These are phyloP conservation scores for Euthynnus affinis DNA, from an alignment of 2,797 vertebrate species.

Conservation along the genomic window DNA sequence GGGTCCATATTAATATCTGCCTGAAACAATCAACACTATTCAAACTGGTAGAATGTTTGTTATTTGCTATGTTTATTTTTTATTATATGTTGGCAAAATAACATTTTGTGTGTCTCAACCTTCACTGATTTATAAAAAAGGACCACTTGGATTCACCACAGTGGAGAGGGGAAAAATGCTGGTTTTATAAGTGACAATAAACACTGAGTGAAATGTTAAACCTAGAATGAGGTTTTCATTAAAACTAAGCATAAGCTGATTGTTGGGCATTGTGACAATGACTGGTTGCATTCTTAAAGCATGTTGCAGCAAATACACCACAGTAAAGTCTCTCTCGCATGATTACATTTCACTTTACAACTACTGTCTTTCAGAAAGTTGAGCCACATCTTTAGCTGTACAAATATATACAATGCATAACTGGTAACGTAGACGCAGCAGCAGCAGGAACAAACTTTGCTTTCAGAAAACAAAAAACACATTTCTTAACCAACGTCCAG, in stretches of 20 bases:
- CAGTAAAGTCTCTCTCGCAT: neutral
- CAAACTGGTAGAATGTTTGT: too few relatives aligned
- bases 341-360: neutral
- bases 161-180: neutral
- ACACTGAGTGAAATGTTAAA: neutral
- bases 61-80: too few relatives aligned
- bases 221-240: neutral
- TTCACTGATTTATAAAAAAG: neutral
- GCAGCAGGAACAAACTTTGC: neutral
- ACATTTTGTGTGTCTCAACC: too few relatives aligned
- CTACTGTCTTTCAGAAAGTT: neutral
- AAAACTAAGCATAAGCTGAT: slow-evolving; percentile 4
- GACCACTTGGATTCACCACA: neutral
- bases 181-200: neutral
- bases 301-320: neutral
- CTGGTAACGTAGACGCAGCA: neutral
- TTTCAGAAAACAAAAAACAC: neutral
- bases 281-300: too few relatives aligned
- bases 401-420: slow-evolving; percentile 1
- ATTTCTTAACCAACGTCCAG: neutral
- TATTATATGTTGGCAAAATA: too few relatives aligned
- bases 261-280: slow-evolving; percentile 1
- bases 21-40: too few relatives aligned
- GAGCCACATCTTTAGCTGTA: neutral
- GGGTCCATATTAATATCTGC: too few relatives aligned